phyloP scores from a whole-genome alignment of 2,113 vertebrate genomes.

The Egretta garzetta region DNA sequence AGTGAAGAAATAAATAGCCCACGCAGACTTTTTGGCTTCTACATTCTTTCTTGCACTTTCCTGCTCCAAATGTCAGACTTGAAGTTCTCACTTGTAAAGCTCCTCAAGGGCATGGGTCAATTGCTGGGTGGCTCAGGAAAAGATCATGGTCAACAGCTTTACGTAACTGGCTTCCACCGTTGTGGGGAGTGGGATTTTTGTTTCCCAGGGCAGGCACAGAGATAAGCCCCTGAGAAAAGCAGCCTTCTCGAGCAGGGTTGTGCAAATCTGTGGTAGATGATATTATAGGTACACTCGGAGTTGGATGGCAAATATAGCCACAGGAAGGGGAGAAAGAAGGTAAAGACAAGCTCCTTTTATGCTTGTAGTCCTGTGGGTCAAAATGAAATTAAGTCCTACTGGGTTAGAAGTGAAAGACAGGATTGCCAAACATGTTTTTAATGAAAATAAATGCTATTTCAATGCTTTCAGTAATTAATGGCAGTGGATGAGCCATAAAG shows the following conservation, averaged over 20 bases:
- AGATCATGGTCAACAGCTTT: background rate
- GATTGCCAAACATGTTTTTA: background rate
- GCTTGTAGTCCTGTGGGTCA: background rate
- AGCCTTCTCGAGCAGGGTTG: background rate
- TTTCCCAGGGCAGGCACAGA: background rate
- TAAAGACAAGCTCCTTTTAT: background rate
- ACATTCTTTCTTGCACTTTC: background rate
- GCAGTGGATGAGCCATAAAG: background rate
- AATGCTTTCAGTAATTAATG: background rate
- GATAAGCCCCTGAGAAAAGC: background rate
- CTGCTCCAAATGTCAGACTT: background rate
- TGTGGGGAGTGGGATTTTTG: background rate
- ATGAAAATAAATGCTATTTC: background rate
- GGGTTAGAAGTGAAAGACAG: background rate
- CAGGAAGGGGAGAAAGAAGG: background rate
- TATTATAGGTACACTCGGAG: background rate
- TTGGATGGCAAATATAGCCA: background rate
- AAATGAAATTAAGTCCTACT: background rate
- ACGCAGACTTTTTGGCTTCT: background rate
- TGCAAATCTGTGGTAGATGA: background rate
- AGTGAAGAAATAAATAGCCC: background rate
- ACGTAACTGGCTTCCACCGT: background rate
- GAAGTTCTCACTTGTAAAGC: slow-evolving; percentile 6
- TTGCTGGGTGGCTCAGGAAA: background rate
- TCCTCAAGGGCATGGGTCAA: background rate